Base-by-base conservation (phyloP, 2,113 vertebrate species). In the Speoplatyrhinus poulsoni region DNA sequence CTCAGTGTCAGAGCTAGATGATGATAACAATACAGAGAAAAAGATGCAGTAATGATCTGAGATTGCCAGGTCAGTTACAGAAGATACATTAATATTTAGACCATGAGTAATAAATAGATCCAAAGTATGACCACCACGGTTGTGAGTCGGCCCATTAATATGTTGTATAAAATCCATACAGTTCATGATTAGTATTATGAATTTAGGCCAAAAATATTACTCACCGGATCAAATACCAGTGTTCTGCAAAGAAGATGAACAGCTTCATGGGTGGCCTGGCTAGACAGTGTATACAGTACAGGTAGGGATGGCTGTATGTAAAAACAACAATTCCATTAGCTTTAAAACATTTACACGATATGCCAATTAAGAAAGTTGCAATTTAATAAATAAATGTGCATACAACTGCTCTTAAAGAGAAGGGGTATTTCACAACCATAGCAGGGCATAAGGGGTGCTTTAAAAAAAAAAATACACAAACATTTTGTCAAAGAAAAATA, bases 221-320 rank as follows among this genome's bases (percentile, higher is more conserved):
- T 94, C 73, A 95, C 94, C 66, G 94, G 94, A 65, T 95, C 94
- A 41, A 95, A 95, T 12, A 95, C 93, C 69, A 95, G 67, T 94
- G 95, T 95, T 19, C 93, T 87, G 46, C 94, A 95, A 54, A 95
- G 87, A 66, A 95, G 91, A 91, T 95, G 94, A 60, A 95, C 90
- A 1, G 94, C 94, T 83, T 95, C 94, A 8, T 95, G 94, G 0
- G 94, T 95, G 11, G 94, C 94, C 3, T 92, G 93, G 26, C 94
- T 93, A 0, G 93, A 95, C 73, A 95, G 89, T 93, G 94, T 94
- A 85, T 95, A 94, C 72, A 95, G 87, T 73, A 94, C 93, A 8
- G 94, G 94, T 70, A 95, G 89, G n/a, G 94, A 94, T 0, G 93
- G 94, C 94, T 95, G 85, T 12, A 12, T 71, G 62, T 41, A 41